Percentiles rank a stretch among this genome's conserved stretches.
phyloP scores from a whole-genome alignment of 2,797 vertebrate genomes.

The Cyclopterus lumpus region DNA sequence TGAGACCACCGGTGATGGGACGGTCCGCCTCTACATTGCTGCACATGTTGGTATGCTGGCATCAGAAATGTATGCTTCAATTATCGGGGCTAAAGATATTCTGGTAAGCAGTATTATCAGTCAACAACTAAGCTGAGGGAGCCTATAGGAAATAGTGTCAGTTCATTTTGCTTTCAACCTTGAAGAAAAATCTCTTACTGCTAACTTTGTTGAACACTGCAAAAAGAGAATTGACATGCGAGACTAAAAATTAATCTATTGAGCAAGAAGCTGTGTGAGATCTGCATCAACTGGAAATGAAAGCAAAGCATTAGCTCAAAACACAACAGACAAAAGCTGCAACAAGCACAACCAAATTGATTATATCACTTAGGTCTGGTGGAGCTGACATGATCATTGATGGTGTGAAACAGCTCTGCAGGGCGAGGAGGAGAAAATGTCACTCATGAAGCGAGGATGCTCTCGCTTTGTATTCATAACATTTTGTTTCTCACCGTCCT shows the following conservation, averaged over 20 bases:
- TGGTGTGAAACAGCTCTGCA: conserved; percentile 8
- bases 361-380: neutral
- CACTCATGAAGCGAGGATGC: conserved; percentile 10
- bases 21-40: neutral
- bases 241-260: neutral
- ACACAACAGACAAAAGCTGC: neutral
- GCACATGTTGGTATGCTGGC: no score
- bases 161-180: neutral
- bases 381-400: conserved; percentile 15
- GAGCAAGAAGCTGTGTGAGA: neutral
- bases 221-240: neutral
- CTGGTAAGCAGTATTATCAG: neutral
- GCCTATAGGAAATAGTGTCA: neutral
- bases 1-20: neutral
- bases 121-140: neutral
- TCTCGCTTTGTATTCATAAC: conserved; percentile 48
- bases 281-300: conserved; percentile 1
- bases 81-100: no score
- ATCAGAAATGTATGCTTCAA: no score
- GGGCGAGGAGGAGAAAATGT: conserved; percentile 9
- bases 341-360: neutral
- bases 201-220: neutral
- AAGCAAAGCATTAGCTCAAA: neutral
- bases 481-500: conserved; percentile 27
- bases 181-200: no score